Evolutionary conservation across 1,140 invertebrate species (phyloP).

Genomic region (Harpegnathos saltator): DNA sequence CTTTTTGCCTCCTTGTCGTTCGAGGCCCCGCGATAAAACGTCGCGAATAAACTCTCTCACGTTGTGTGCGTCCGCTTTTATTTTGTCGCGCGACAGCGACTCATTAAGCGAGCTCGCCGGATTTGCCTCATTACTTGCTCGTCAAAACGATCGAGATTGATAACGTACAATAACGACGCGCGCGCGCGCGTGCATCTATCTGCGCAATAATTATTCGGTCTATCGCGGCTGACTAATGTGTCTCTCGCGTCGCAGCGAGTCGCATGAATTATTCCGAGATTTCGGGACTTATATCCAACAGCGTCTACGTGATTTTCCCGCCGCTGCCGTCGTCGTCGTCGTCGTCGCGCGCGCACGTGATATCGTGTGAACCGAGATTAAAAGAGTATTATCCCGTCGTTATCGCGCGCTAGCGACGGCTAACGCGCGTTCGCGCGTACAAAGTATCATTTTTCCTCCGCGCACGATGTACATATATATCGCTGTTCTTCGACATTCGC

Average conservation of each 20-base stretch:
- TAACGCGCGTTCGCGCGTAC: conserved; percentile 11
- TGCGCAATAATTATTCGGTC: conserved; percentile 67
- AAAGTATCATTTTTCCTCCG: conserved; percentile 28
- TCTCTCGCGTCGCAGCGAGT: conserved; percentile 38
- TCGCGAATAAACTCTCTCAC: neutral
- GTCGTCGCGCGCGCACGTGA: too few species aligned
- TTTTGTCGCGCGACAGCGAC: neutral
- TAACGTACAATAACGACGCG: conserved; percentile 43
- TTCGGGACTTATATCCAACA: conserved; percentile 43
- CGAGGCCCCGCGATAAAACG: neutral
- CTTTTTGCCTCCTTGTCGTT: neutral
- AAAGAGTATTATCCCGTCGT: conserved; percentile 33
- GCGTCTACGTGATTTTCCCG: conserved; percentile 4
- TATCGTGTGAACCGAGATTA: conserved; percentile 21
- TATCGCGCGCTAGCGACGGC: neutral
- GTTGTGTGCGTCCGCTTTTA: neutral
- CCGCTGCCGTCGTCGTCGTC: neutral
- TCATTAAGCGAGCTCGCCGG: conserved; percentile 14
- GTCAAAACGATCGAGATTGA: conserved; percentile 62
- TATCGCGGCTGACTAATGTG: conserved; percentile 20
- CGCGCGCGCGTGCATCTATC: conserved; percentile 53
- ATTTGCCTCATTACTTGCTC: conserved; percentile 59
- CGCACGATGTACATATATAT: neutral
- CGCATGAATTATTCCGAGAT: conserved; percentile 54
- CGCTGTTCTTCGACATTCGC: conserved; percentile 17